Conservation (phyloP, 2,888 invertebrate species). For the Euzophera pinguis region DNA sequence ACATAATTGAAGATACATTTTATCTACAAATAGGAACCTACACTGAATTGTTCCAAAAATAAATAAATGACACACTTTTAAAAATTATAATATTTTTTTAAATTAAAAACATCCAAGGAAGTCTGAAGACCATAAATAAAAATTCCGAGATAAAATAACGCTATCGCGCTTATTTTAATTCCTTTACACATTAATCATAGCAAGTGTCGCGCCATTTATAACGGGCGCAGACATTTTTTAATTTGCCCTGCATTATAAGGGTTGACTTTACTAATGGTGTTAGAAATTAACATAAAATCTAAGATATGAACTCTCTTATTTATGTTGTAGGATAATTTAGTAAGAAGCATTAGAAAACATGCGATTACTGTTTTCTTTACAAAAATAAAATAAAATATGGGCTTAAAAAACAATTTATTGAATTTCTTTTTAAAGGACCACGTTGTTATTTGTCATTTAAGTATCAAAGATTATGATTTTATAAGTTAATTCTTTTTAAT, state of each 20-base stretch:
- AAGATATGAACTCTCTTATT: constrained; percentile 10
- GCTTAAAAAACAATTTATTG: no score
- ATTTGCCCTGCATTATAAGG: constrained; percentile 49
- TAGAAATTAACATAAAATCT: constrained; percentile 15
- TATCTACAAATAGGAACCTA: no score
- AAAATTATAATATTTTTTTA: not conserved
- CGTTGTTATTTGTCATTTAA: no score
- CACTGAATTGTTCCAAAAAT: not conserved
- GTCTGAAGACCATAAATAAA: constrained; percentile 57
- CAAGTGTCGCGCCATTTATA: constrained; percentile 39
- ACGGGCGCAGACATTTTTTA: constrained; percentile 48
- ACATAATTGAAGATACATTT: no score
- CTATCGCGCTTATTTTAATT: constrained; percentile 76
- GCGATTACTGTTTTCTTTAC: no score
- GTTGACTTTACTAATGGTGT: constrained; percentile 39
- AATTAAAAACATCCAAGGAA: constrained; percentile 24
- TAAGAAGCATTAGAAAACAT: no score
- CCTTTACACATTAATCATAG: constrained; percentile 69
- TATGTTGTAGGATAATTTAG: not conserved
- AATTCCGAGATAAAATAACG: constrained; percentile 60
- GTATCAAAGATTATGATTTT: no score
- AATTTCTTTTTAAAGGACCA: no score
- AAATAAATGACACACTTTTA: not conserved
- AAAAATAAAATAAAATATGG: no score
- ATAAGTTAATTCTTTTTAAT: no score